These are phyloP conservation scores for Cephalopholis sonnerati DNA, from an alignment of 2,113 vertebrate genomes.

Conservation along the genomic window DNA sequence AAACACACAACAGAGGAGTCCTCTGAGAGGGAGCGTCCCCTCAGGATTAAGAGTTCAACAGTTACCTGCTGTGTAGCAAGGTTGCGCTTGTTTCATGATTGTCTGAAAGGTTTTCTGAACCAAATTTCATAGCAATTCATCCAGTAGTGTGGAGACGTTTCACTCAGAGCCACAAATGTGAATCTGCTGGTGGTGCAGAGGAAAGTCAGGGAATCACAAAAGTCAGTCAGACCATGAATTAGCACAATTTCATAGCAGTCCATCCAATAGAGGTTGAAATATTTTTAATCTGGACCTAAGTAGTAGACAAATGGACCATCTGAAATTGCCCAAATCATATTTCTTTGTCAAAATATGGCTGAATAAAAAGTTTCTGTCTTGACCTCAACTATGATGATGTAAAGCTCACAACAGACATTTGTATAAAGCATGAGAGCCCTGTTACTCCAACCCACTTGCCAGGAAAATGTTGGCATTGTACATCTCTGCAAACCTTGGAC, in stretches of 20 bases:
- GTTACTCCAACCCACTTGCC: neutral
- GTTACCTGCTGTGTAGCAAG: conserved; percentile 9
- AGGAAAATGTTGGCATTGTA: too few relatives aligned
- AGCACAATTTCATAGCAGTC: neutral
- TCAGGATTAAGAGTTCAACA: neutral
- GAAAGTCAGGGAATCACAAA: neutral
- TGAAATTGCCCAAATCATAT: neutral
- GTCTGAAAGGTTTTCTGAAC: neutral
- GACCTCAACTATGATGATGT: neutral
- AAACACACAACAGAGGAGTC: conserved; percentile 27
- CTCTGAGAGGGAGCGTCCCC: conserved; percentile 17
- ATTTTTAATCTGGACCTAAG: neutral
- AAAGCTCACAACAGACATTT: neutral
- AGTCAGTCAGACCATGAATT: too few relatives aligned
- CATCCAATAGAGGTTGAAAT: neutral
- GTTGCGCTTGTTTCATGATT: neutral
- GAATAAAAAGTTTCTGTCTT: neutral
- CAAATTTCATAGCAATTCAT: neutral
- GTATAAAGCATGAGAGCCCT: neutral
- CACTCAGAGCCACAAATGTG: neutral
- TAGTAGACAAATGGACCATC: neutral
- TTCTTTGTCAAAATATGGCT: neutral
- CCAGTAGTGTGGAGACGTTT: neutral
- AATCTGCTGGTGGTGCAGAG: neutral
- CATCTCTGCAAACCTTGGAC: too few relatives aligned